These are phyloP conservation scores for Hemitrygon akajei DNA, from an alignment of 2,797 vertebrate species.

Conservation along the genomic window DNA sequence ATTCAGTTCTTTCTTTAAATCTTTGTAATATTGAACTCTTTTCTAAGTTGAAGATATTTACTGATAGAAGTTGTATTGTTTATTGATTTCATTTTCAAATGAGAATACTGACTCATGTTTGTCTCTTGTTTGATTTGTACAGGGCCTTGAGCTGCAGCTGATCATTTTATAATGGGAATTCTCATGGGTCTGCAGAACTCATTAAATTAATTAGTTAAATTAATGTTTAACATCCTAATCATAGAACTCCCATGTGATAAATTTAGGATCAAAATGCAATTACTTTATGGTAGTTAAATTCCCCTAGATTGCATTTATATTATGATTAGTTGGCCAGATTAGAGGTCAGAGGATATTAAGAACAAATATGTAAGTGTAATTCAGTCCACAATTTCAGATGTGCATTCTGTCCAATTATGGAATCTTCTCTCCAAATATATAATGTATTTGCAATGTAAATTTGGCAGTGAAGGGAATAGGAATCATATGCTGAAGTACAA, in stretches of 20 bases:
- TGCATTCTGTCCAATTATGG: neutral
- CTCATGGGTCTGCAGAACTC: neutral
- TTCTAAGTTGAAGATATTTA: neutral
- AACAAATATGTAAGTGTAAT: neutral
- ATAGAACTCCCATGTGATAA: neutral
- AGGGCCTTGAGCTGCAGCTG: neutral
- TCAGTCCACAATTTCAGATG: neutral
- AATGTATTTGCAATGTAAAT: neutral
- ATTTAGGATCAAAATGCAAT: neutral
- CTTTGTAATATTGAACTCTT: neutral
- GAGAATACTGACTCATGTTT: neutral
- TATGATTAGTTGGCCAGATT: neutral
- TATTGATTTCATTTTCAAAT: neutral
- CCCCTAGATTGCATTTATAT: neutral
- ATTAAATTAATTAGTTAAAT: conserved; percentile 16
- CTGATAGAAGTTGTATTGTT: neutral
- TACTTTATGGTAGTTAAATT: neutral
- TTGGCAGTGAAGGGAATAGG: neutral
- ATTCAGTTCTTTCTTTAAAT: neutral
- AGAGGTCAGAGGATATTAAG: neutral
- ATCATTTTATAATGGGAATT: conserved; percentile 20
- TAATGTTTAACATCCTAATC: neutral
- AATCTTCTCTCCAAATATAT: neutral
- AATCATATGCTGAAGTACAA: neutral
- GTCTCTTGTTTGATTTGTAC: neutral